These are phyloP conservation scores for Poecilia wingei DNA, from an alignment of 2,797 vertebrate species.

Conservation along the genomic window DNA sequence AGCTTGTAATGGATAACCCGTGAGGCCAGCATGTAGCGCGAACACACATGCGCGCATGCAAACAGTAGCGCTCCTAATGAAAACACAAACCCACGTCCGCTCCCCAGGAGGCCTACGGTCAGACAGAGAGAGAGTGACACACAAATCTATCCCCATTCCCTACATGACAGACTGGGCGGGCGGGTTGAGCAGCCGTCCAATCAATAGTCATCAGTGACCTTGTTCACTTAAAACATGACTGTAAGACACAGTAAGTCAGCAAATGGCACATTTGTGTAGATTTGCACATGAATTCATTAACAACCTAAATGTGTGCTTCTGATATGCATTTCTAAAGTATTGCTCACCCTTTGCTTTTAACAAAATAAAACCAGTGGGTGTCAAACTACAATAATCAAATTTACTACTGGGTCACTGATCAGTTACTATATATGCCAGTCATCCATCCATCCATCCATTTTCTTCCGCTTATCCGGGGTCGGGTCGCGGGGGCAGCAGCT, in stretches of 20 bases:
- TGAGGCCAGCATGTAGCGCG: slow-evolving; percentile 38
- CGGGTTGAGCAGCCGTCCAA: slow-evolving; percentile 74
- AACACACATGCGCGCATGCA: slow-evolving; percentile 28
- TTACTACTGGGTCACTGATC: slow-evolving; percentile 72
- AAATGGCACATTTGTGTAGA: slow-evolving; percentile 31
- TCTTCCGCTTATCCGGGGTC: no score
- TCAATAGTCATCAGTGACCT: slow-evolving; percentile 85
- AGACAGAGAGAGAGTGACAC: slow-evolving; percentile 75
- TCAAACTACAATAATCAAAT: slow-evolving; percentile 68
- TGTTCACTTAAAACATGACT: slow-evolving; percentile 66
- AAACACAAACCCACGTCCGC: slow-evolving; percentile 38
- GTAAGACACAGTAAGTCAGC: slow-evolving; percentile 60
- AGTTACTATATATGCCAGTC: slow-evolving; percentile 75
- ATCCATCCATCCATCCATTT: no score
- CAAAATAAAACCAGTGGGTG: slow-evolving; percentile 58
- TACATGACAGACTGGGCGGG: slow-evolving; percentile 62
- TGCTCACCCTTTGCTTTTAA: slow-evolving; percentile 63
- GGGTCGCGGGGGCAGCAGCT: no score
- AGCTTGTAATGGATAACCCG: slow-evolving; percentile 76
- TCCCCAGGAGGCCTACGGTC: slow-evolving; percentile 68
- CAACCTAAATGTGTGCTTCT: not conserved
- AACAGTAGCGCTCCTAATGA: slow-evolving; percentile 35
- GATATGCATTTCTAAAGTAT: slow-evolving; percentile 29
- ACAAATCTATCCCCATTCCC: slow-evolving; percentile 76
- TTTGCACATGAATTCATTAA: slow-evolving; percentile 1